These are phyloP conservation scores for Pluvialis apricaria DNA, from an alignment of 2,113 vertebrate genomes.

Conservation along the genomic window DNA sequence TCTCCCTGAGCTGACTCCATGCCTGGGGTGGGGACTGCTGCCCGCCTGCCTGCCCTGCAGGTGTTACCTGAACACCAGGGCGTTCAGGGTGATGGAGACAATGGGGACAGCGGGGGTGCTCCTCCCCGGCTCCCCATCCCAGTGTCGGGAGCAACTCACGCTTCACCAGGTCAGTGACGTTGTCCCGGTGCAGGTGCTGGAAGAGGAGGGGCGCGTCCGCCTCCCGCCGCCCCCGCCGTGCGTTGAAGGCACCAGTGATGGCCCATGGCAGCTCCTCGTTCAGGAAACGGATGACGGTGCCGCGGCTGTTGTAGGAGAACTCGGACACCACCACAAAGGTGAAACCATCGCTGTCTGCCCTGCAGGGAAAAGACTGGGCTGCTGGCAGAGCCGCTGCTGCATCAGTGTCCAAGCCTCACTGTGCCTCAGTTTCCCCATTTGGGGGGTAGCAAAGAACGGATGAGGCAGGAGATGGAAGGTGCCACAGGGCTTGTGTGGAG, in stretches of 20 bases:
- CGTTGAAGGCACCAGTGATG: neutral
- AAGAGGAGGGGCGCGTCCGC: fast-evolving
- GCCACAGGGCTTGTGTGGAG: neutral
- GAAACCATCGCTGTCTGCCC: neutral
- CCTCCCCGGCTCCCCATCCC: fast-evolving
- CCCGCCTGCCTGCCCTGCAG: fast-evolving
- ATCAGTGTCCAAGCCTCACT: fast-evolving
- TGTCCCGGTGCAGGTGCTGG: neutral
- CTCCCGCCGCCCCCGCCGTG: fast-evolving
- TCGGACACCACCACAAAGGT: neutral
- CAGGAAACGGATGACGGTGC: neutral
- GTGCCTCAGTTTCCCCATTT: neutral
- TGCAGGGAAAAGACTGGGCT: neutral
- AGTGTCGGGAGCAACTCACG: neutral
- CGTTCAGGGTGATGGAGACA: neutral
- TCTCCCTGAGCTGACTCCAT: neutral
- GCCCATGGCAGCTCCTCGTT: neutral
- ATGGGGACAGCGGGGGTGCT: neutral
- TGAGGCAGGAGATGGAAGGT: neutral
- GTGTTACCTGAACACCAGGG: fast-evolving
- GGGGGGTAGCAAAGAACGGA: neutral
- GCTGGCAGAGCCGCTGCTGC: neutral
- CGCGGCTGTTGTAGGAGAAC: neutral
- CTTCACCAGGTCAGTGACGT: slow-evolving; percentile 46
- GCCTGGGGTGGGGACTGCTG: neutral